Evolutionary conservation across 2,888 invertebrate species (phyloP), one percentile per base, ranked within the genome.

Genomic region (Cataglyphis cursor): DNA sequence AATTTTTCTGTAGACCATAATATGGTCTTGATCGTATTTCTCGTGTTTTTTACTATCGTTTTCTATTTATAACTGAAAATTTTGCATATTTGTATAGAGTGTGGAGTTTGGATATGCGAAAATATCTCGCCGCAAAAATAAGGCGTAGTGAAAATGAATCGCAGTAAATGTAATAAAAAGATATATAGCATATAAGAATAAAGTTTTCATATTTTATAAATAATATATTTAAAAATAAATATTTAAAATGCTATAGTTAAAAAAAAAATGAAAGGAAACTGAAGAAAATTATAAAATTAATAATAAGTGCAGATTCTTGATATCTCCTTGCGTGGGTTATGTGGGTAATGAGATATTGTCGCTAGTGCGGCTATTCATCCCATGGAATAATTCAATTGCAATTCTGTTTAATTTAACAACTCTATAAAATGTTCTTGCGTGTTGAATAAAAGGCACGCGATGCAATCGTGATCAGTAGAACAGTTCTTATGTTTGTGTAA

Each of bases 401-500:
- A 3, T 3, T 12, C 8, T 31, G 8, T 35, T 66, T 68, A 76
- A 76, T 57, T 57, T 18, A 70, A 28, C 59, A 61, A 59, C 70
- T 61, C 70, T 41, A 28, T n/a, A 35, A 24, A 15, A 31, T 21
- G 31, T 59, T 44, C n/a, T 64, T 51, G 75, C 64, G 31, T 48
- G 44, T 41, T 41, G 70, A 44, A 35, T 28, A 12, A 80, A 35
- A 21, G 44, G 24, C 78, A 80, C 78, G 78, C 70, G 78, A 80
- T 70, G 31, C 9, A n/a, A 8, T 44, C 18, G 44, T 70, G 78
- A 70, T 70, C 51, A 21, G 70, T 35, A 21, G 78, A 61, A 57
- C 61, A 80, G 70, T 24, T 61, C 12, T 24, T 59, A 18, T 8
- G 57, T 38, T 44, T 28, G 76, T 24, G 44, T 48, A 75, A 31